Base-by-base conservation (phyloP, 2,113 vertebrate genomes). In the Steatornis caripensis region DNA sequence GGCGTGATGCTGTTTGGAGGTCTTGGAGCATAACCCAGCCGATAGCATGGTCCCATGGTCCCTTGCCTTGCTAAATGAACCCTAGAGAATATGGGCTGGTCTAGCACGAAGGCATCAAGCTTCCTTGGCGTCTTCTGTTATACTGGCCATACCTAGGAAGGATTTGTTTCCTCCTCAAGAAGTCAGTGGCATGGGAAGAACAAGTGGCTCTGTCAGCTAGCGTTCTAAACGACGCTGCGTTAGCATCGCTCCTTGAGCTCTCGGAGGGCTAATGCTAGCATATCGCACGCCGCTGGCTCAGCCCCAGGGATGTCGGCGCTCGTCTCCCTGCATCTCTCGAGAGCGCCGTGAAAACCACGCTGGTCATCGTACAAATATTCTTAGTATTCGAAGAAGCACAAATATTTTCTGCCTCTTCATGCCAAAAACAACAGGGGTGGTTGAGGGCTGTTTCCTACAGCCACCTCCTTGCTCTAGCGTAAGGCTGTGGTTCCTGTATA, bases 401-500 rank as follows among this genome's bases (percentile, higher is more conserved):
- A 96, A 37, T 57, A 94, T 97, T 96, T 92, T 87, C 87, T 79
- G 43, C 14, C 17, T 68, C 29, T 72, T 83, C 22, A 18, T 54
- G 96, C 94, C 97, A 97, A 95, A 87, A 94, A 2, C 76, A 93
- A 89, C 81, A 92, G 46, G 77, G 37, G 22, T 48, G n/a, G 14
- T 20, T 18, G 61, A 76, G 80, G 69, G 48, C 48, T 48, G 11
- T 72, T 87, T 82, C 96, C 69, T 87, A 2, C 84, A 32, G 80
- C 64, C 43, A 51, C 27, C 69, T 43, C 65, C 37, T 58, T 17
- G 4, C 51, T 75, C 14, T 13, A 6, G 62, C 2, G 1, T 10
- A 8, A 79, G 45, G 48, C 70, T 93, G 36, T 70, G 48, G 34
- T 14, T 89, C 66, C 61, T 55, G 32, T 75, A 36, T 2, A 27